Evolutionary conservation across 2,113 vertebrate genomes (phyloP), one percentile per base, ranked within the genome.

Genomic region (Gracilinanus agilis): DNA sequence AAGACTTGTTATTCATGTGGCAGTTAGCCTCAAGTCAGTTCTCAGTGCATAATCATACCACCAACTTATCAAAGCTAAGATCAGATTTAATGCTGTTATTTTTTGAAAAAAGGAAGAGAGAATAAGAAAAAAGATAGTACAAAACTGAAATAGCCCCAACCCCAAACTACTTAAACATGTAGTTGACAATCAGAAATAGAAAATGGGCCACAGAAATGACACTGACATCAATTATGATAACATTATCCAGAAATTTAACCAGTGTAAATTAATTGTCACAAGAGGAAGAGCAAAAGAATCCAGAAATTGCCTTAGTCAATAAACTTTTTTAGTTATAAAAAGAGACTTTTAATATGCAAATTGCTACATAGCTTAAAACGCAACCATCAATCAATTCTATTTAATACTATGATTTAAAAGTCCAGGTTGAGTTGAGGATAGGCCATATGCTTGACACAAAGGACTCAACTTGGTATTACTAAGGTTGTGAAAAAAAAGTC

Each of bases 361-460:
- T 1, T 58, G n/a, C 4, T 44, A 24, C 53, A 93, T 16, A 24
- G 67, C n/a, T n/a, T 67, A 55, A 44, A 53, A 67, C 55, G 21
- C 54, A 56, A 89, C 55, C 67, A 96, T 83, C 24, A 93, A 55
- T 89, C 55, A 56, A 56, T 44, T 54, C 83, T 88, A 40, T 89
- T 94, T 90, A 95, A 94, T n/a, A 34, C 16, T 25, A 34, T 75
- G 88, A 93, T 90, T 96, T 92, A 93, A 55, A 90, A 92, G 83
- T 90, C n/a, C 83, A 83, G 92, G 92, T 56, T 89, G 34, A 90
- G 12, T 3, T 55, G 54, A 40, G 34, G 13, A 49, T 5, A 49
- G 49, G 5, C 49, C 89, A 55, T 25, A 34, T 19, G 83, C 34
- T 53, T 92, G 90, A 91, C 61, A 56, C 24, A 91, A 55, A 93